These are phyloP conservation scores for Napeogenes sylphis DNA, from an alignment of 2,888 invertebrate species.

Conservation along the genomic window DNA sequence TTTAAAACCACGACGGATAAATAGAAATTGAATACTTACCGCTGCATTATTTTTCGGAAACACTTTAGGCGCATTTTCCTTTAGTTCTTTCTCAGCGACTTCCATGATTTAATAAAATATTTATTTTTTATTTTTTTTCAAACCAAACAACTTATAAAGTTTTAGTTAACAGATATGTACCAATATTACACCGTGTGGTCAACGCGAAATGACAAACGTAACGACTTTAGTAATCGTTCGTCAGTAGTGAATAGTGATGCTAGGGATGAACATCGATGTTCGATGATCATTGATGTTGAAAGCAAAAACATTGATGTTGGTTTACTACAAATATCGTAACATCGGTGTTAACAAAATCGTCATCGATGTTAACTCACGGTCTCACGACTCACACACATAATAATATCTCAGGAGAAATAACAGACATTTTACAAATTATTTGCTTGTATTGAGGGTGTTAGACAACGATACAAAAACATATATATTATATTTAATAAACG, in stretches of 20 bases:
- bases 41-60: constrained; percentile 42
- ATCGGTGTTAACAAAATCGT: too few species aligned
- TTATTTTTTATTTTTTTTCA: constrained; percentile 11
- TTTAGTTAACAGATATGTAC: constrained; percentile 8
- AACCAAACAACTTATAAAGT: constrained; percentile 26
- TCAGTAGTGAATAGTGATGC: constrained; percentile 1
- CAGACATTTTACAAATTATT: too few species aligned
- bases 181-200: constrained; percentile 16
- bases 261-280: too few species aligned
- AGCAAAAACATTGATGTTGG: too few species aligned
- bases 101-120: constrained; percentile 51
- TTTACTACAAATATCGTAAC: too few species aligned
- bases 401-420: too few species aligned
- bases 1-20: constrained; percentile 47
- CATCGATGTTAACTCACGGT: too few species aligned
- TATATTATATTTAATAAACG: too few species aligned
- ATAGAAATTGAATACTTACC: constrained; percentile 45
- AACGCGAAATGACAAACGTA: neutral
- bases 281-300: too few species aligned
- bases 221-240: neutral
- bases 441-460: too few species aligned
- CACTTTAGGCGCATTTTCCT: constrained; percentile 49
- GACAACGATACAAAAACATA: too few species aligned
- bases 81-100: constrained; percentile 52
- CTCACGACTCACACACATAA: too few species aligned